These are phyloP conservation scores for Cheilosia soror DNA, from an alignment of 2,888 invertebrate species.

Conservation along the genomic window DNA sequence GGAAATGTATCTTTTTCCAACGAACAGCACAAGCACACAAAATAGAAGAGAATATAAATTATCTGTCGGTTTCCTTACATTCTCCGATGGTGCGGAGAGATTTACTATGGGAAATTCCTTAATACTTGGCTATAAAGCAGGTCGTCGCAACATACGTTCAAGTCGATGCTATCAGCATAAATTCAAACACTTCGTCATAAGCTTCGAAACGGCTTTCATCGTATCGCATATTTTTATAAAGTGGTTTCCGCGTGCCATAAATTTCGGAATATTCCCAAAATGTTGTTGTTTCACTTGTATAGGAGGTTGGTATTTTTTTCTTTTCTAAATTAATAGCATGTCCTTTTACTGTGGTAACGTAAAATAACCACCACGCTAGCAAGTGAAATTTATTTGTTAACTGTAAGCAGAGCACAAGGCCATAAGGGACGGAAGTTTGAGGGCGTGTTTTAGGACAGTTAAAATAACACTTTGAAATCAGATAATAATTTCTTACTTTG, in stretches of 20 bases:
- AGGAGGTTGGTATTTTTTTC: background rate
- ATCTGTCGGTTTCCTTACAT: constrained; percentile 36
- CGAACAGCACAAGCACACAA: too few species aligned
- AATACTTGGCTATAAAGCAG: constrained; percentile 28
- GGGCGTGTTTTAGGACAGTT: too few species aligned
- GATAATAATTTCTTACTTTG: too few species aligned
- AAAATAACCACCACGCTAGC: too few species aligned
- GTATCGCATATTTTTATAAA: constrained; percentile 16
- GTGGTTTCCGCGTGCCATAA: constrained; percentile 42
- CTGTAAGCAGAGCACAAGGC: too few species aligned
- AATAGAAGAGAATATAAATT: constrained; percentile 57
- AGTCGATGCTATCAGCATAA: constrained; percentile 45
- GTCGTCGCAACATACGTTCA: constrained; percentile 20
- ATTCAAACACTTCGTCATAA: constrained; percentile 42
- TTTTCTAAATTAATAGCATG: background rate
- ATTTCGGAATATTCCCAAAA: constrained; percentile 44
- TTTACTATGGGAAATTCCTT: constrained; percentile 48
- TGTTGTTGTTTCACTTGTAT: constrained; percentile 8
- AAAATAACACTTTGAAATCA: too few species aligned
- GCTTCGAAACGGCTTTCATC: constrained; percentile 38
- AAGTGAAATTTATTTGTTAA: too few species aligned
- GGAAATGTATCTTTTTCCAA: constrained; percentile 38
- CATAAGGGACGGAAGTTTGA: too few species aligned
- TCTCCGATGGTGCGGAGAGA: constrained; percentile 20
- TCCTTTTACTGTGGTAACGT: background rate